These are phyloP conservation scores for Pseudomyrmex gracilis DNA, from an alignment of 1,140 invertebrate species.

Conservation along the genomic window DNA sequence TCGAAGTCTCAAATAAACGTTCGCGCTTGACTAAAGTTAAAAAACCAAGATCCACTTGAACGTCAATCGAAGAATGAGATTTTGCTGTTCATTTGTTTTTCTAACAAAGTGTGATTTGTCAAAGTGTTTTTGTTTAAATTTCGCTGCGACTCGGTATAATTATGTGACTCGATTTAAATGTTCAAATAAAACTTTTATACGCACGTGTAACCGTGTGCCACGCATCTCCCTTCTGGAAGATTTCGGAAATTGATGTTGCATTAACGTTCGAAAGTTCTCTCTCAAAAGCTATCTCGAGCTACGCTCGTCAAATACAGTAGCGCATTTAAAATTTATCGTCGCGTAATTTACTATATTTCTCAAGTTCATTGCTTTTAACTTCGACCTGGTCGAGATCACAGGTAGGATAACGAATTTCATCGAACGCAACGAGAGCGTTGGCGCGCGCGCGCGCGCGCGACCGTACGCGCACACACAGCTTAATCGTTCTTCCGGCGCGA, in stretches of 20 bases:
- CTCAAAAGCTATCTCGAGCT: no score
- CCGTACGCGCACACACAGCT: slow-evolving; percentile 1
- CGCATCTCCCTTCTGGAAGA: background rate
- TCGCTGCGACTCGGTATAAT: background rate
- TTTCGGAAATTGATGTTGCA: background rate
- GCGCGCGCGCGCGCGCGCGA: background rate
- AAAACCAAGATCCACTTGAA: slow-evolving; percentile 21
- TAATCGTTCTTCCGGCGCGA: slow-evolving; percentile 37
- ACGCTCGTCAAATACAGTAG: background rate
- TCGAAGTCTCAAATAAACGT: slow-evolving; percentile 35
- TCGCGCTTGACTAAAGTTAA: slow-evolving; percentile 28
- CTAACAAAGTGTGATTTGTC: slow-evolving; percentile 27
- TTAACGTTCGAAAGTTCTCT: background rate
- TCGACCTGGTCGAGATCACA: background rate
- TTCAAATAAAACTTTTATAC: background rate
- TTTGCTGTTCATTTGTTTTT: slow-evolving; percentile 37
- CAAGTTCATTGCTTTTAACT: slow-evolving; percentile 5
- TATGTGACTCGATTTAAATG: background rate
- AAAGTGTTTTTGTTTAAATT: slow-evolving; percentile 10
- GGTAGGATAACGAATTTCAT: slow-evolving; percentile 16
- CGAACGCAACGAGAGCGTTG: background rate
- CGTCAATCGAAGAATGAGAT: slow-evolving; percentile 27
- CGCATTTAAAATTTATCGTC: background rate
- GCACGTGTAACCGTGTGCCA: no score
- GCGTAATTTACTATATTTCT: slow-evolving; percentile 30